phyloP scores from a whole-genome alignment of 2,113 vertebrate genomes.

The Psittacus erithacus region DNA sequence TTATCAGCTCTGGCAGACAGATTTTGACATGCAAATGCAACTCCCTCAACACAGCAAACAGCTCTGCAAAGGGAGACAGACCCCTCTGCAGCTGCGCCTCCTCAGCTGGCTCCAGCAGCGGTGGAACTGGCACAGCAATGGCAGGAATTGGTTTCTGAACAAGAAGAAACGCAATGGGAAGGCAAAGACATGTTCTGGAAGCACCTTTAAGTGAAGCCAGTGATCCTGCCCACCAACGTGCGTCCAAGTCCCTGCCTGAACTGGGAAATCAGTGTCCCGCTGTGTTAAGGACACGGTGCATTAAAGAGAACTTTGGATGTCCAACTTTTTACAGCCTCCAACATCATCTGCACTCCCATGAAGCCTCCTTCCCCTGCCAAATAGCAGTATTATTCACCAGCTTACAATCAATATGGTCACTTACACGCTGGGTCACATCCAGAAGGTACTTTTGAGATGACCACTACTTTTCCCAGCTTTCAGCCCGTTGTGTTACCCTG shows the following conservation, averaged over 20 bases:
- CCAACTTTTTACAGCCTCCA: neutral
- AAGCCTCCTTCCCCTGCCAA: neutral
- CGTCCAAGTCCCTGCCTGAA: neutral
- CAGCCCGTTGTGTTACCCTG: neutral
- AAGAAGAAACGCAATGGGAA: fast-evolving
- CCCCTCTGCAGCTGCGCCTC: neutral
- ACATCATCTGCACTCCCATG: neutral
- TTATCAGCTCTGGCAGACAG: neutral
- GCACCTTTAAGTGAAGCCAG: fast-evolving
- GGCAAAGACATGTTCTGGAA: neutral
- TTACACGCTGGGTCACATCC: neutral
- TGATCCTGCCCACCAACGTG: fast-evolving
- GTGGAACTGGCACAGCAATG: neutral
- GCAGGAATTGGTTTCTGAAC: neutral
- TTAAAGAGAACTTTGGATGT: neutral
- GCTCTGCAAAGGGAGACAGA: neutral
- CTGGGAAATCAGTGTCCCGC: neutral
- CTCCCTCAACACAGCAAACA: neutral
- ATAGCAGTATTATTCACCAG: neutral
- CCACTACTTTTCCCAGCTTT: neutral
- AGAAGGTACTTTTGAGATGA: neutral
- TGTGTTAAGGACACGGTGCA: fast-evolving
- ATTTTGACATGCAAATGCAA: neutral
- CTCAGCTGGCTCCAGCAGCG: fast-evolving
- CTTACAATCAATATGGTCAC: neutral